Evolutionary conservation across 1,140 invertebrate genomes (phyloP).

Genomic region (Rhizoglyphus robini): DNA sequence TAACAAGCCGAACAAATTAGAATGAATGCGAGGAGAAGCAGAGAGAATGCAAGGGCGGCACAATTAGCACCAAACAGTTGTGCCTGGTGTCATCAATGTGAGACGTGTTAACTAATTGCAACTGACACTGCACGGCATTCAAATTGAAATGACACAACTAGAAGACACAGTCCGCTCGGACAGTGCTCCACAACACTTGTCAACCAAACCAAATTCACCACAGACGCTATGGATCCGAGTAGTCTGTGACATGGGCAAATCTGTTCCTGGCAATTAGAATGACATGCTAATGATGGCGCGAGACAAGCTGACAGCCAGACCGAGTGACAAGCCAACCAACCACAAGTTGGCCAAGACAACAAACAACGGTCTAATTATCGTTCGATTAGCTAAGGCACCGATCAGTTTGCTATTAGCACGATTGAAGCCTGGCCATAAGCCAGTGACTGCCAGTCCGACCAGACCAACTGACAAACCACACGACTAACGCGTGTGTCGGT

Average conservation of each 20-base stretch:
- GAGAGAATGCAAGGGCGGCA: not conserved
- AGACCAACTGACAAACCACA: no score
- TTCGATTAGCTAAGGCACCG: not conserved
- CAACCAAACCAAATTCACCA: no score
- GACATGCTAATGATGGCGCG: not conserved
- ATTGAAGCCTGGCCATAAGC: no score
- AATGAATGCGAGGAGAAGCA: not conserved
- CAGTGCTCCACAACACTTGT: not conserved
- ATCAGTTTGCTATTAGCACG: no score
- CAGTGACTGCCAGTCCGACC: no score
- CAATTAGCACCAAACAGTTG: not conserved
- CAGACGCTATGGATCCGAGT: no score
- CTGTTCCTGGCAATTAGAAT: not conserved
- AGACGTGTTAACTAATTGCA: not conserved
- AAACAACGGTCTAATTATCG: not conserved
- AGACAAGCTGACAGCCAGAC: not conserved
- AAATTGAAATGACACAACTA: no score
- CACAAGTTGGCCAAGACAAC: not conserved
- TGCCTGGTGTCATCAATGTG: not conserved
- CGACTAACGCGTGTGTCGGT: no score
- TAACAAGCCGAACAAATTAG: not conserved
- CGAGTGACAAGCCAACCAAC: not conserved
- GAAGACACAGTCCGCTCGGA: not conserved
- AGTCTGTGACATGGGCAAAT: not conserved
- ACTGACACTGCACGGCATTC: no score